Conservation (phyloP, 2,888 invertebrate species). For the Drosophila eohydei region DNA sequence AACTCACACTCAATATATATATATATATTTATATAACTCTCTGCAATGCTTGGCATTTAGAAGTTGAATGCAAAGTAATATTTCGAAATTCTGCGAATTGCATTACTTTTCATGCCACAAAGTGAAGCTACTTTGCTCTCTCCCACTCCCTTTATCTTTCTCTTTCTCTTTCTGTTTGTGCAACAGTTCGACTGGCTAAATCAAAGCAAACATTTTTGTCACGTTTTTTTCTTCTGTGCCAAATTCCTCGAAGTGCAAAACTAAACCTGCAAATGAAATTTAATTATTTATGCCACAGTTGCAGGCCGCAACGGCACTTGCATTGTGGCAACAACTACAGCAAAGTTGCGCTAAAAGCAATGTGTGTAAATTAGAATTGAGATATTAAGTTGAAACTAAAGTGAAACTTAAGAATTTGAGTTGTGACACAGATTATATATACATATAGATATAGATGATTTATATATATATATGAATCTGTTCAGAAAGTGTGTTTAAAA, state of each 20-base stretch:
- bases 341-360: not conserved
- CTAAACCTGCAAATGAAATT: constrained; percentile 4
- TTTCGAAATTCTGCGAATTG: constrained; percentile 9
- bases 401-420: too few relatives aligned
- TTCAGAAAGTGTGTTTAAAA: too few relatives aligned
- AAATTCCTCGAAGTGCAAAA: constrained; percentile 1
- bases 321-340: not conserved
- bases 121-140: not conserved
- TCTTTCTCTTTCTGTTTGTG: not conserved
- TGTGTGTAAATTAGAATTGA: not conserved
- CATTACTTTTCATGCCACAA: not conserved
- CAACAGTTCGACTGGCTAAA: not conserved
- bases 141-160: not conserved
- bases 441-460: too few relatives aligned
- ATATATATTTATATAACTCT: not conserved
- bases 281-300: constrained; percentile 6
- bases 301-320: not conserved
- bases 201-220: constrained; percentile 7
- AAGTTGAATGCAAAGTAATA: constrained; percentile 9
- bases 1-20: not conserved
- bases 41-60: not conserved
- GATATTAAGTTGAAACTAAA: too few relatives aligned
- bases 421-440: too few relatives aligned
- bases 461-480: too few relatives aligned
- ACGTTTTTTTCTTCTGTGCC: not conserved